Percentiles rank a stretch among this genome's conserved stretches.
These are phyloP conservation scores for Oncorhynchus clarkii DNA, from an alignment of 2,113 vertebrate species.

Conservation along the genomic window DNA sequence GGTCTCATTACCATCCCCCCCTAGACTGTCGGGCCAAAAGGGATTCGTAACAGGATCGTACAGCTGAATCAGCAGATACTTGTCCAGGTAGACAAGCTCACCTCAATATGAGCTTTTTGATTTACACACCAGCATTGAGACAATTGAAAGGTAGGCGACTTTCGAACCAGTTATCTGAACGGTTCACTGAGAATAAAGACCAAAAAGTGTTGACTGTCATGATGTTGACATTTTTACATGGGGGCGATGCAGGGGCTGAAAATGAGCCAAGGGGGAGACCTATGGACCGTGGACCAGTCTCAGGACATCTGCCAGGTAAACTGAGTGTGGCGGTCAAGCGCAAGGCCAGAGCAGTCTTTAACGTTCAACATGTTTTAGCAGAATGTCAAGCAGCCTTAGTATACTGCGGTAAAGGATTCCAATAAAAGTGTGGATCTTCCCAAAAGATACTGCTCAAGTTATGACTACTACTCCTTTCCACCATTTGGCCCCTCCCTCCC, in stretches of 20 bases:
- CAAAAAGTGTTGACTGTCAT: constrained; percentile 45
- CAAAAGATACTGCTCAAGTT: too few relatives aligned
- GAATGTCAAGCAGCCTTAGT: too few relatives aligned
- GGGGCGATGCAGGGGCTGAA: constrained; percentile 60
- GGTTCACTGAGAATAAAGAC: constrained; percentile 32
- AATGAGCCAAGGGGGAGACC: constrained; percentile 8
- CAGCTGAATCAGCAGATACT: too few relatives aligned
- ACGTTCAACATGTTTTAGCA: too few relatives aligned
- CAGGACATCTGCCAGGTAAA: constrained; percentile 18
- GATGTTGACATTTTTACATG: constrained; percentile 49
- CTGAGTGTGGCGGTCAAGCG: not conserved
- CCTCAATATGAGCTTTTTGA: constrained; percentile 2
- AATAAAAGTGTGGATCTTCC: too few relatives aligned
- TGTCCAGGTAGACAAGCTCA: not conserved
- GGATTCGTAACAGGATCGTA: too few relatives aligned
- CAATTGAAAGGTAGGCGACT: constrained; percentile 30
- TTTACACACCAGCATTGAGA: constrained; percentile 16
- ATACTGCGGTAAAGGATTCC: too few relatives aligned
- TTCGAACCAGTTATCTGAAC: constrained; percentile 54
- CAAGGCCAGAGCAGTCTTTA: constrained; percentile 13
- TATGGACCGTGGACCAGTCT: constrained; percentile 43
- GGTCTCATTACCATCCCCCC: too few relatives aligned
- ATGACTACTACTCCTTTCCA: too few relatives aligned
- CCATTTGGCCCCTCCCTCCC: constrained; percentile 48
- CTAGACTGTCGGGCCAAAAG: too few relatives aligned